Conservation (phyloP, 1,140 invertebrate species). For the Drosophila repleta region DNA sequence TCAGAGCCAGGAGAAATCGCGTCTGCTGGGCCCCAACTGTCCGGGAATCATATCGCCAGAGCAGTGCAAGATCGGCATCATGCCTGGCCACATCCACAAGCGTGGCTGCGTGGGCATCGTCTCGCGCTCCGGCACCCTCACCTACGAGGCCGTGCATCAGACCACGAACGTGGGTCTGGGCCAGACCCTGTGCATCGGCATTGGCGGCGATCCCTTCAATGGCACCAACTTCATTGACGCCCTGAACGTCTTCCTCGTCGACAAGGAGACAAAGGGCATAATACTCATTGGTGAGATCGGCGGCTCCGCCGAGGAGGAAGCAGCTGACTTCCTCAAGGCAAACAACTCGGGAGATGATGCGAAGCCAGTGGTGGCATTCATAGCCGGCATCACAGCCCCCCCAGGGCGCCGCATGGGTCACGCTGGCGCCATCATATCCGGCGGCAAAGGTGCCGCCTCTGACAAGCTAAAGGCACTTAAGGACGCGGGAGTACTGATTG, state of each 20-base stretch:
- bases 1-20: conserved; percentile 93
- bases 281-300: conserved; percentile 99
- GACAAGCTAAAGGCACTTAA: conserved; percentile 98
- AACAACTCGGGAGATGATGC: conserved; percentile 94
- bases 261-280: conserved; percentile 96
- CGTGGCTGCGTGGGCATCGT: conserved; percentile 97
- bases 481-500: conserved; percentile 94
- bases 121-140: conserved; percentile 98
- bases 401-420: conserved; percentile 99
- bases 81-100: conserved; percentile 99
- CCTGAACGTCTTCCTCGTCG: conserved; percentile 96
- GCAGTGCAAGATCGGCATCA: conserved; percentile 99
- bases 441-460: conserved; percentile 98
- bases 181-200: conserved; percentile 98
- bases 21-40: conserved; percentile 98
- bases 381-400: conserved; percentile 98
- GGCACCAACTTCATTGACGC: conserved; percentile 99
- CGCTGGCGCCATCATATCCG: conserved; percentile 99
- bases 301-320: conserved; percentile 97
- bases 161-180: conserved; percentile 96
- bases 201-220: conserved; percentile 99
- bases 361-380: conserved; percentile 99
- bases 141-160: conserved; percentile 99
- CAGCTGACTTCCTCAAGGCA: conserved; percentile 95
- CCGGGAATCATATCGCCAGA: conserved; percentile 99